Base-by-base conservation (phyloP, 1,140 invertebrate genomes). In the Pemphigus obesinymphae region DNA sequence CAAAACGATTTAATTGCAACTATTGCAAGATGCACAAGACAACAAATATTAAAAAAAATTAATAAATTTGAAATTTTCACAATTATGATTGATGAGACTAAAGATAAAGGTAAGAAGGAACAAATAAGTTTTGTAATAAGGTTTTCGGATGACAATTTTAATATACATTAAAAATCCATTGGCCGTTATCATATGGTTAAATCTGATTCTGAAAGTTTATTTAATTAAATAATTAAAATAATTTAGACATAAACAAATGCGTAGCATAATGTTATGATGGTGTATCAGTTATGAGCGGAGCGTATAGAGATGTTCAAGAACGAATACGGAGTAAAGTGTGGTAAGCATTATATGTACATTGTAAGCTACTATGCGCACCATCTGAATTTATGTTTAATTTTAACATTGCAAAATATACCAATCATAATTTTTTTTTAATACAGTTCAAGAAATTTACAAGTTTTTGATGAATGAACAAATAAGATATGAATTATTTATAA, bases 381-480 rank as follows among this genome's bases (percentile, higher is more conserved):
- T 2, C 48, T 80, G 11, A 80, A 80, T 80, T 58, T 80, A 40
- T 45, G 40, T 53, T 75, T 75, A 26, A 31, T 75, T 45, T 31
- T 48, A 17, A 53, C 40, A 26, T 48, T 50, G n/a, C 23, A 53
- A 75, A 75, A 53, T 48, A 43, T 75, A 17, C 72, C 15, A 75
- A 17, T n/a, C n/a, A n/a, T n/a, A n/a, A n/a, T n/a, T n/a, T 75
- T 75, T 75, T 53, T 75, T 75, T 34, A 53, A 75, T 50, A 50
- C 70, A n/a, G 3, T 50, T 11, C 45, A 75, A 50, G 29, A 75
- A 15, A 13, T 50, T 23, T 75, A 75, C 26, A 75, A 26, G 15
- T 75, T 75, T 34, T 50, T 75, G 31, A 50, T 53, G 43, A 75
- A 75, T 53, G 20, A 23, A 48, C 48, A 48, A 75, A 31, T 45